Evolutionary conservation across 1,140 invertebrate species (phyloP).

Genomic region (Leptestheria dahalacensis): DNA sequence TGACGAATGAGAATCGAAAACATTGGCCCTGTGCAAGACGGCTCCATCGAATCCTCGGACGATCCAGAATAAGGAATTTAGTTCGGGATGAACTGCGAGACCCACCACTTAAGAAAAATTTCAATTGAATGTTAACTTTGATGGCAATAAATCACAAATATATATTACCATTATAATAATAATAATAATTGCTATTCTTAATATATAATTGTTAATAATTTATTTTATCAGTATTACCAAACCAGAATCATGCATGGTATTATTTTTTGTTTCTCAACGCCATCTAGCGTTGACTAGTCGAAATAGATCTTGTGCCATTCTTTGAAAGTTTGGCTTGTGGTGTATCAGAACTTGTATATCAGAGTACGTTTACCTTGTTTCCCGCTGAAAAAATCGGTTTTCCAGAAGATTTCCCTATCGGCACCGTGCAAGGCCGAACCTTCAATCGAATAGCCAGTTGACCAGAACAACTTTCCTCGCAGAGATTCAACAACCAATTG

Average conservation of each 20-base stretch:
- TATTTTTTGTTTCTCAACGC: too few species aligned
- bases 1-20: background rate
- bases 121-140: too few species aligned
- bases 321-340: too few species aligned
- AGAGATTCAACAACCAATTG: constrained; percentile 65
- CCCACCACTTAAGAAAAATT: constrained; percentile 56
- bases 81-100: constrained; percentile 47
- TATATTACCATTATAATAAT: too few species aligned
- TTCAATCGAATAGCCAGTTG: constrained; percentile 63
- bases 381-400: constrained; percentile 55
- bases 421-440: constrained; percentile 60
- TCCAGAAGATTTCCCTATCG: constrained; percentile 52
- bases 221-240: too few species aligned
- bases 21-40: background rate
- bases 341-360: too few species aligned
- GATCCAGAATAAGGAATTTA: constrained; percentile 57
- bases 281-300: too few species aligned
- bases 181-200: too few species aligned
- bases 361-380: constrained; percentile 44
- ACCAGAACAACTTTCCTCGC: constrained; percentile 73
- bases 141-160: too few species aligned
- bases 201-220: too few species aligned
- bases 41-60: constrained; percentile 51
- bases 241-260: too few species aligned
- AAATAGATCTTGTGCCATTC: too few species aligned